Evolutionary conservation across 2,797 vertebrate genomes (phyloP).

Genomic region (Lophotriccus pileatus): DNA sequence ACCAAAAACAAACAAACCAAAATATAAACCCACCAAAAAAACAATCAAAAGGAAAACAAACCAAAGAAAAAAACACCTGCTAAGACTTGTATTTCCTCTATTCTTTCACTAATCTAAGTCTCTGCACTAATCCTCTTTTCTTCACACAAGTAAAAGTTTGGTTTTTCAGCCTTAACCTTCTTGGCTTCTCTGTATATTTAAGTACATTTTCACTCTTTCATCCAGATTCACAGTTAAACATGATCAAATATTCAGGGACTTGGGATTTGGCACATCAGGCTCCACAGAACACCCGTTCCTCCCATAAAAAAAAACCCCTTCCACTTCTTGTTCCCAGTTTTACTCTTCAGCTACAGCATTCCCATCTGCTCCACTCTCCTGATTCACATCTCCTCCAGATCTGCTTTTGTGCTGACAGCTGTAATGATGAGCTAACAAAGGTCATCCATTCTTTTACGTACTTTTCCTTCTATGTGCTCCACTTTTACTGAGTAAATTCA

Average conservation of each 20-base stretch:
- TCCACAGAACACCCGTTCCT: neutral
- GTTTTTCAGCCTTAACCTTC: neutral
- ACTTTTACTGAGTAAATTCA: slow-evolving; percentile 21
- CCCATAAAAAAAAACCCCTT: neutral
- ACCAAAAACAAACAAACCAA: neutral
- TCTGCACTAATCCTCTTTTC: neutral
- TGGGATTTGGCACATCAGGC: neutral
- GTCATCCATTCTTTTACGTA: neutral
- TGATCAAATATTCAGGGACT: neutral
- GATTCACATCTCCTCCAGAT: neutral
- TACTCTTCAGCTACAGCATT: neutral
- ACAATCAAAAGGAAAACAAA: too few species aligned
- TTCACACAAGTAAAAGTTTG: neutral
- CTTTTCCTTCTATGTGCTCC: neutral
- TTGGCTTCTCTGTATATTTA: neutral
- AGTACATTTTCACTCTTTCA: neutral
- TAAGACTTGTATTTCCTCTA: neutral
- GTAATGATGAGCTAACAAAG: slow-evolving; percentile 18
- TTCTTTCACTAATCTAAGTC: neutral
- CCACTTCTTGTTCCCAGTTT: neutral
- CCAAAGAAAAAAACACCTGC: neutral
- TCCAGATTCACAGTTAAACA: neutral
- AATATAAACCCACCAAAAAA: too few species aligned
- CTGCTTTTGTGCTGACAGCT: neutral
- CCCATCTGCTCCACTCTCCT: neutral